Percentiles rank a stretch among this genome's conserved stretches.
These are phyloP conservation scores for Chaetophractus vellerosus DNA, from an alignment of 2,797 vertebrate species.

Conservation along the genomic window DNA sequence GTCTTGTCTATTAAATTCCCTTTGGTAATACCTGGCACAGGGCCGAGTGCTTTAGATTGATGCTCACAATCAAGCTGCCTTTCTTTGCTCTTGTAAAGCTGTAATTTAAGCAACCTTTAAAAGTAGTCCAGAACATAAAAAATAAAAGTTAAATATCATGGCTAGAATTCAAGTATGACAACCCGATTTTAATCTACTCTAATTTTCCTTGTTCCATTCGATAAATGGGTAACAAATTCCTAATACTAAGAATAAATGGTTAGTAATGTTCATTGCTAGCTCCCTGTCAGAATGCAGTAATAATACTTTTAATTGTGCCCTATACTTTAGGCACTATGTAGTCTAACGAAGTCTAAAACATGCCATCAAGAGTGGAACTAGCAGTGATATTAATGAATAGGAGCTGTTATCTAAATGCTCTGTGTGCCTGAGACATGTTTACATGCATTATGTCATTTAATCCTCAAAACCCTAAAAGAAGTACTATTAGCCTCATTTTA, in stretches of 20 bases:
- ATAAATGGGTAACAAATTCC: conserved; percentile 41
- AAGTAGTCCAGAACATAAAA: conserved; percentile 30
- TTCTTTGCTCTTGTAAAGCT: conserved; percentile 36
- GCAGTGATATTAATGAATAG: background rate
- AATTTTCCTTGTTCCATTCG: conserved; percentile 24
- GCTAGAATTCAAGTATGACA: conserved; percentile 48
- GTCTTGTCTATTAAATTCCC: background rate
- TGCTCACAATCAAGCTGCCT: background rate
- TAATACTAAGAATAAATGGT: conserved; percentile 40
- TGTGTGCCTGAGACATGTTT: background rate
- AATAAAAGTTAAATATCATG: conserved; percentile 32
- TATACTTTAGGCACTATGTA: background rate
- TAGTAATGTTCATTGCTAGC: background rate
- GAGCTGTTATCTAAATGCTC: background rate
- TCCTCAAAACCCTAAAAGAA: background rate
- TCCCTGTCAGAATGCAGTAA: background rate
- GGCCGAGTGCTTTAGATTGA: background rate
- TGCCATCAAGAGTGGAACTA: background rate
- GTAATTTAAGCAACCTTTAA: conserved; percentile 51
- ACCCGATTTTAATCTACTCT: conserved; percentile 27
- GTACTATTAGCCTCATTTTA: background rate
- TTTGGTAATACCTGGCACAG: background rate
- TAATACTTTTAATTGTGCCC: background rate
- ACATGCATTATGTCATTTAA: background rate
- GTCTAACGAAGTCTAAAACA: background rate